A percentile compares a stretch with the other conserved stretches of the same genome.
Evolutionary conservation across 2,888 invertebrate genomes (phyloP).

Genomic region (Drosophila algonquin): DNA sequence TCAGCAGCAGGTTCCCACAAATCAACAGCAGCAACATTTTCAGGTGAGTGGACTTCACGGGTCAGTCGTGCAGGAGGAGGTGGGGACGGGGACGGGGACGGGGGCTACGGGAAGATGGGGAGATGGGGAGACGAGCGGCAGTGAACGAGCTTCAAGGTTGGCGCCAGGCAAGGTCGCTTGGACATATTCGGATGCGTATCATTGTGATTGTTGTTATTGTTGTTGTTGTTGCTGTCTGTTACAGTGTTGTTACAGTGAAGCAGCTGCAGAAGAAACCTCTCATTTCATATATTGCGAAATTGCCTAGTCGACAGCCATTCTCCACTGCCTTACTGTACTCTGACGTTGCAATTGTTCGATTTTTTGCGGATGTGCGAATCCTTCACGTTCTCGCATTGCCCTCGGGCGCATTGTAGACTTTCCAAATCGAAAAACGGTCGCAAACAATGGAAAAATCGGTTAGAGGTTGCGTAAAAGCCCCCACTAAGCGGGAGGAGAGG

Average conservation of each 20-base stretch:
- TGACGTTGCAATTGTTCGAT: slow-evolving; percentile 15
- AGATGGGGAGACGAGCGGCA: slow-evolving; percentile 10
- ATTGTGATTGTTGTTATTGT: slow-evolving; percentile 44
- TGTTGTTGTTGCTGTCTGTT: slow-evolving; percentile 3
- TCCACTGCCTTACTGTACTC: slow-evolving; percentile 1
- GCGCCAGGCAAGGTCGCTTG: slow-evolving; percentile 67
- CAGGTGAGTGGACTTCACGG: slow-evolving; percentile 61
- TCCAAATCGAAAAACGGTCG: slow-evolving; percentile 16
- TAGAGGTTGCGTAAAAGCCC: slow-evolving; percentile 27
- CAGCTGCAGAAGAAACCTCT: not conserved
- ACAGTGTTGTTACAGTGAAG: slow-evolving; percentile 37
- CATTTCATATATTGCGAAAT: not conserved
- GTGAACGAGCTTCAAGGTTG: slow-evolving; percentile 41
- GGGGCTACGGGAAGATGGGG: not conserved
- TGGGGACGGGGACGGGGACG: not conserved
- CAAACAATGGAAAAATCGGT: slow-evolving; percentile 17
- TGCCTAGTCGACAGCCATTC: not conserved
- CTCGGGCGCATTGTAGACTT: slow-evolving; percentile 14
- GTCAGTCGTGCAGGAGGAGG: not conserved
- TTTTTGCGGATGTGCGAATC: slow-evolving; percentile 8
- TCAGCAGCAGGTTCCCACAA: slow-evolving; percentile 63
- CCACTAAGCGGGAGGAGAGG: not conserved
- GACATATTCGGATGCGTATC: slow-evolving; percentile 36
- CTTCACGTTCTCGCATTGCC: slow-evolving; percentile 14
- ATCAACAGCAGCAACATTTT: slow-evolving; percentile 70